These are phyloP conservation scores for Nothobranchius furzeri DNA, from an alignment of 2,113 vertebrate species.

Conservation along the genomic window DNA sequence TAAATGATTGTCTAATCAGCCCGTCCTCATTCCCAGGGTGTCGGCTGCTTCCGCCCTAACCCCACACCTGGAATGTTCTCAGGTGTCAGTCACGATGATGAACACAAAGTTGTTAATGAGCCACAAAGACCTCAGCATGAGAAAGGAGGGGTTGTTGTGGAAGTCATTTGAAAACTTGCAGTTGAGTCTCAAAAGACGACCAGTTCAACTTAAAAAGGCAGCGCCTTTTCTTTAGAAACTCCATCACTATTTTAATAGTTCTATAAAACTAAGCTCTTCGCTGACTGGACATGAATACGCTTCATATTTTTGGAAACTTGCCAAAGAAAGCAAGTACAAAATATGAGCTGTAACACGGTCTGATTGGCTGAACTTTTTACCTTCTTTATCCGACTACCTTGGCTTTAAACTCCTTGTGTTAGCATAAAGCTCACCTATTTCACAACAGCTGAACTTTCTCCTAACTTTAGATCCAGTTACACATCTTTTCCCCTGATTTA, in stretches of 20 bases:
- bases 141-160: background rate
- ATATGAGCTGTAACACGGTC: too few relatives aligned
- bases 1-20: background rate
- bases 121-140: background rate
- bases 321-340: background rate
- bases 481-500: constrained; percentile 1
- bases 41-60: background rate
- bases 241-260: too few relatives aligned
- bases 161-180: too few relatives aligned
- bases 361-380: too few relatives aligned
- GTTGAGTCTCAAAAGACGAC: too few relatives aligned
- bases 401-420: too few relatives aligned
- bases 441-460: constrained; percentile 12
- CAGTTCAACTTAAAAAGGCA: too few relatives aligned
- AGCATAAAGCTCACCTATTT: constrained; percentile 5
- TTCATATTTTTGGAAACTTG: background rate
- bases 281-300: too few relatives aligned
- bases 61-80: background rate
- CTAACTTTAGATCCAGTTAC: constrained; percentile 10
- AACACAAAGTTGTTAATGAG: background rate
- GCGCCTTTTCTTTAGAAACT: too few relatives aligned
- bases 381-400: too few relatives aligned
- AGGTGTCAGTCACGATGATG: background rate
- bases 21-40: background rate
- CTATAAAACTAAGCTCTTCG: too few relatives aligned